Evolutionary conservation across 35 echinoderm and acorn worm species (phyloP).

Genomic region (Heliocidaris tuberculata): DNA sequence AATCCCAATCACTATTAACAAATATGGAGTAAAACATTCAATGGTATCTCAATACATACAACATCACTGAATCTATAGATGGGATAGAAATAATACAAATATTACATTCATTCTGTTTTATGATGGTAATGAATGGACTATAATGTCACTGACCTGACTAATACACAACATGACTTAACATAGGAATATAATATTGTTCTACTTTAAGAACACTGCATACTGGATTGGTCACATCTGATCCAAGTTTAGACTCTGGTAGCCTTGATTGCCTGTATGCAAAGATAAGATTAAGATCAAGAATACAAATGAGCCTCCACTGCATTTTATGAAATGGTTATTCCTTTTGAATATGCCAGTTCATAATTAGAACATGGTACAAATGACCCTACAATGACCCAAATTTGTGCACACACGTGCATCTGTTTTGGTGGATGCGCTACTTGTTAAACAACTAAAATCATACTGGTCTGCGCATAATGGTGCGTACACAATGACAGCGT

Average conservation of each 20-base stretch:
- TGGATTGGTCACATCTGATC: background rate
- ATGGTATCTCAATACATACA: background rate
- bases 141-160: background rate
- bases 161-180: background rate
- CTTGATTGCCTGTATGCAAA: background rate
- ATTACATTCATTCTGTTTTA: background rate
- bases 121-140: background rate
- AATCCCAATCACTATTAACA: background rate
- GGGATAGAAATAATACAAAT: background rate
- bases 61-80: background rate
- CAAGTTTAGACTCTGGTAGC: background rate
- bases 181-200: background rate
- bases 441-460: no score
- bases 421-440: no score
- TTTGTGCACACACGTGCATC: no score
- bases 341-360: no score
- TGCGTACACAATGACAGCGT: no score
- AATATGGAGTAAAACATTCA: background rate
- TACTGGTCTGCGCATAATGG: no score
- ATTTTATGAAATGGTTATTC: no score
- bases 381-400: no score
- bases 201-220: background rate
- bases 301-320: no score
- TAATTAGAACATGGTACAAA: no score
- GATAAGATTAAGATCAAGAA: background rate